These are phyloP conservation scores for Peromyscus nudipes DNA, from an alignment of 2,797 vertebrate genomes.

Conservation along the genomic window DNA sequence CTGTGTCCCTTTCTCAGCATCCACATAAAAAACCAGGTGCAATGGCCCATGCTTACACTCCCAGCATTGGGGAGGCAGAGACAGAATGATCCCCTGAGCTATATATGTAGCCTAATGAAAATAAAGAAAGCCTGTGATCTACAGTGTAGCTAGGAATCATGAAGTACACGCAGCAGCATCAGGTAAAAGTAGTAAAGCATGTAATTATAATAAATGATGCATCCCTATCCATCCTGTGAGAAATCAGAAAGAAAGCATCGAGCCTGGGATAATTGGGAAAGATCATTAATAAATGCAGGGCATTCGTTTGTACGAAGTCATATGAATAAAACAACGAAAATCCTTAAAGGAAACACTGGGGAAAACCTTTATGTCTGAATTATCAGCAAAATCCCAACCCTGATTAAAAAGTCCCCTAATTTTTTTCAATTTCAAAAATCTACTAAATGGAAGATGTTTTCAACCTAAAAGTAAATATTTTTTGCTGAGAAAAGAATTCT, in stretches of 20 bases:
- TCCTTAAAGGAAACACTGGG: not conserved
- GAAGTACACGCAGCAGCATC: not conserved
- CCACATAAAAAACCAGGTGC: not conserved
- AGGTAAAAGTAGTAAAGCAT: not conserved
- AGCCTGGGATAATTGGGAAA: not conserved
- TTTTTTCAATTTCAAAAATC: not conserved
- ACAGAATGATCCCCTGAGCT: no score
- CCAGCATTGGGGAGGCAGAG: not conserved
- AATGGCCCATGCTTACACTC: not conserved
- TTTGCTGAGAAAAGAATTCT: not conserved
- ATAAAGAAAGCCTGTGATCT: not conserved
- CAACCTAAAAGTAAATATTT: constrained; percentile 1
- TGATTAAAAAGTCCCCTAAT: constrained; percentile 46
- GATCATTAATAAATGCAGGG: constrained; percentile 25
- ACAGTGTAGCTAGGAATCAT: not conserved
- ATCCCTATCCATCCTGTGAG: not conserved
- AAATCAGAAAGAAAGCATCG: constrained; percentile 28
- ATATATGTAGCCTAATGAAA: not conserved
- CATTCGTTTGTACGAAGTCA: not conserved
- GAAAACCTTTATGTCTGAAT: not conserved
- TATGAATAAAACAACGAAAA: not conserved
- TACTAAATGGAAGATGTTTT: constrained; percentile 18
- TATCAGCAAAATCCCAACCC: not conserved
- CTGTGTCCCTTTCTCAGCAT: not conserved
- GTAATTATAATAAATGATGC: constrained; percentile 26